A percentile compares a stretch with the other conserved stretches of the same genome.
These are phyloP conservation scores for Lysiphlebus fabarum DNA, from an alignment of 1,140 invertebrate species.

Conservation along the genomic window DNA sequence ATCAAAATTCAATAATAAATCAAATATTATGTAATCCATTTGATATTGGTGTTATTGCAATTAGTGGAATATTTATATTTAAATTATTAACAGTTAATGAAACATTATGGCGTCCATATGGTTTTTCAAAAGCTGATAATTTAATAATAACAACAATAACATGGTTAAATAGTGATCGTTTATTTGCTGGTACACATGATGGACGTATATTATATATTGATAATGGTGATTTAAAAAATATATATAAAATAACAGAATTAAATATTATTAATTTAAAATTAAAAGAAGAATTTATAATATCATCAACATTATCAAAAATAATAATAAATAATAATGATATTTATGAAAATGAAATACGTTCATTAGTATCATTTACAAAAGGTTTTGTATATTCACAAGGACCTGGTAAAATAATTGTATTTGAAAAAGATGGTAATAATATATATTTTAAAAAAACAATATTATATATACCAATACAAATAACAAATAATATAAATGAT, in stretches of 20 bases:
- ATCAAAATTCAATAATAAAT: slow-evolving; percentile 52
- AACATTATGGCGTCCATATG: slow-evolving; percentile 75
- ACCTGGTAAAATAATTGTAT: slow-evolving; percentile 59
- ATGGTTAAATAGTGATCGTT: slow-evolving; percentile 71
- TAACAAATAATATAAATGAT: slow-evolving; percentile 54
- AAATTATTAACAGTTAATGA: slow-evolving; percentile 78
- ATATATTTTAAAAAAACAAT: slow-evolving; percentile 62
- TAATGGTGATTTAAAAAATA: slow-evolving; percentile 70
- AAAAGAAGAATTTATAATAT: slow-evolving; percentile 38
- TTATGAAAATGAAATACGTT: slow-evolving; percentile 46
- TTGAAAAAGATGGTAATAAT: slow-evolving; percentile 62
- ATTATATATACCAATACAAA: slow-evolving; percentile 57
- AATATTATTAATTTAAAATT: slow-evolving; percentile 58
- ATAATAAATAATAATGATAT: slow-evolving; percentile 23
- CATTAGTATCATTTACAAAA: slow-evolving; percentile 56
- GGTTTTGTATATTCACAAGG: slow-evolving; percentile 64
- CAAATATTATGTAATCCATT: slow-evolving; percentile 70
- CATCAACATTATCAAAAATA: slow-evolving; percentile 29
- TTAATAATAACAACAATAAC: slow-evolving; percentile 67
- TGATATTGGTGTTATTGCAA: slow-evolving; percentile 71
- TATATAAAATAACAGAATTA: slow-evolving; percentile 59
- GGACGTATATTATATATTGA: slow-evolving; percentile 75
- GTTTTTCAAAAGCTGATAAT: slow-evolving; percentile 77
- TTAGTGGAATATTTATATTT: slow-evolving; percentile 71
- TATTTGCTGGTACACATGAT: slow-evolving; percentile 72